A percentile compares a stretch with the other conserved stretches of the same genome.
Conservation (phyloP, 2,113 vertebrate genomes). For the Orthonyx spaldingii region DNA sequence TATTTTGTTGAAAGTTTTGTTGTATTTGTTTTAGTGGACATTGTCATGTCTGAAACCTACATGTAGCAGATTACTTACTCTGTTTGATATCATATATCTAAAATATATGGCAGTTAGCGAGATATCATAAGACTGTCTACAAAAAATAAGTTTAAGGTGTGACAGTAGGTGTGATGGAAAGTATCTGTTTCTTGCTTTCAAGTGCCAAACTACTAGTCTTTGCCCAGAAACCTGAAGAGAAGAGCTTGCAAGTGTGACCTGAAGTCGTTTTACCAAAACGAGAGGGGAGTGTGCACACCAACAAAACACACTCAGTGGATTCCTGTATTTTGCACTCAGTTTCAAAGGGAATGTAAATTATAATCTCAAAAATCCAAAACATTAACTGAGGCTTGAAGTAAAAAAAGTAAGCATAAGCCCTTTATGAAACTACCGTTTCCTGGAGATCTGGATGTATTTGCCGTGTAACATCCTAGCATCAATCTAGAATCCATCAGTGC, state of each 20-base stretch:
- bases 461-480: background rate
- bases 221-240: background rate
- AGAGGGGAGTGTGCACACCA: background rate
- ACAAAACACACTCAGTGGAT: background rate
- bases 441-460: background rate
- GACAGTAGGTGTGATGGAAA: background rate
- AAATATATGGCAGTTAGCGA: background rate
- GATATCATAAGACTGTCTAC: background rate
- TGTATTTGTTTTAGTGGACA: background rate
- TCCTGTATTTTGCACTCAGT: background rate
- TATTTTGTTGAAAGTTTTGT: background rate
- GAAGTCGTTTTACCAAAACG: background rate
- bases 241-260: background rate
- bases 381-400: background rate
- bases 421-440: background rate
- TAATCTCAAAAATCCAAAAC: background rate
- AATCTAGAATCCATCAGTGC: background rate
- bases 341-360: background rate
- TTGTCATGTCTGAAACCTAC: background rate
- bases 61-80: background rate
- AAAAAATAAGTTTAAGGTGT: background rate
- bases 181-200: background rate
- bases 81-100: background rate
- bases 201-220: background rate
- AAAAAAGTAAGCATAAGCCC: background rate